Evolutionary conservation across 2,797 vertebrate genomes (phyloP), one percentile per base, ranked within the genome.

Genomic region (Dallia pectoralis): DNA sequence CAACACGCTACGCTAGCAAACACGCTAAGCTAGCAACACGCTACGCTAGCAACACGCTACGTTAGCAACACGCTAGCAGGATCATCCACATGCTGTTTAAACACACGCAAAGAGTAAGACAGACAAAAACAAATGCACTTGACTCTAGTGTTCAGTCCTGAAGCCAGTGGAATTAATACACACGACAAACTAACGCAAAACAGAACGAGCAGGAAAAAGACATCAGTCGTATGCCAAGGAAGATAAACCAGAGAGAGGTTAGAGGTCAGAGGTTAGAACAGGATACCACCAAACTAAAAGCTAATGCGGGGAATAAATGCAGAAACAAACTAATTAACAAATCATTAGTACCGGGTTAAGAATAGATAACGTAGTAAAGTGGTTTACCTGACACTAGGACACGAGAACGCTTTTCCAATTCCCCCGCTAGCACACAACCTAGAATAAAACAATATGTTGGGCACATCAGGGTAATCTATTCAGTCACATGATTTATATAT

Each of bases 81-180:
- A 40, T 71, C 33, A 49, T 56, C 62, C 72, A 48, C 2, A 65
- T 27, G 44, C n/a, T 44, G 16, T 29, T 48, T 67, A 69, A 71
- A 32, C 36, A 19, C 53, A 69, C 36, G 56, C 51, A 72, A 59
- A 67, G 27, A 12, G n/a, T 65, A 12, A 66, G 29, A 70, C 53
- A 22, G 29, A 65, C 27, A 3, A 33, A 67, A 73, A 29, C 59
- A 8, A 79, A 77, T 75, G 25, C 8, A 59, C 61, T 81, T 82
- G 81, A 88, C 85, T 87, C 78, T 78, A 75, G 56, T 80, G 77
- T 79, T 78, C 72, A 85, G 79, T 87, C 75, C 74, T 95, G 94
- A 95, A 84, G 93, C 93, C 90, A 94, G 93, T 94, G 78, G 93
- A 93, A 90, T 95, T 95, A 89, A 96, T 94, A 90, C 87, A 93